These are phyloP conservation scores for Thamnaconus septentrionalis DNA, from an alignment of 2,113 vertebrate species.

Conservation along the genomic window DNA sequence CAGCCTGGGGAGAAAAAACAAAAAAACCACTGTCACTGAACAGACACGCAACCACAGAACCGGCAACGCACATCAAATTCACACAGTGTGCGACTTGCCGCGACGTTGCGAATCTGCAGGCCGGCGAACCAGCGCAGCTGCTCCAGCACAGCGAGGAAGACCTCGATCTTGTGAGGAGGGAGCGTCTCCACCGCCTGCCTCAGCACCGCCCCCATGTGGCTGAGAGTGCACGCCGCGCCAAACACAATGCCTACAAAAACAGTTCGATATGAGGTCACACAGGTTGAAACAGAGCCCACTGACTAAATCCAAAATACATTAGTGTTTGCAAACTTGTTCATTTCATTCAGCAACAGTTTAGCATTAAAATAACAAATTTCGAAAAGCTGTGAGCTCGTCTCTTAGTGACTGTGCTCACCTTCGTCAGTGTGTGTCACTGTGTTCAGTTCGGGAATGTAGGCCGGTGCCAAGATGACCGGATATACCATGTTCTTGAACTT, in stretches of 20 bases:
- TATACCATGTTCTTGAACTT: constrained; percentile 92
- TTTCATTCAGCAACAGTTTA: too few relatives aligned
- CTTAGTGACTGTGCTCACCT: constrained; percentile 73
- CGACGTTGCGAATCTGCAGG: constrained; percentile 92
- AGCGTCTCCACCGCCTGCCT: constrained; percentile 66
- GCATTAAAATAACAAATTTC: too few relatives aligned
- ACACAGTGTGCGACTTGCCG: constrained; percentile 76
- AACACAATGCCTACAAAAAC: constrained; percentile 80
- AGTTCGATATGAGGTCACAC: background rate
- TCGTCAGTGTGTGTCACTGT: constrained; percentile 74
- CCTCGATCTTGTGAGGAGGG: constrained; percentile 78
- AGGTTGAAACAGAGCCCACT: too few relatives aligned
- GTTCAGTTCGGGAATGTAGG: constrained; percentile 86
- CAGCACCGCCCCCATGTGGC: constrained; percentile 79
- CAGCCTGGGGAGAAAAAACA: constrained; percentile 73
- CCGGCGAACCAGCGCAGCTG: constrained; percentile 95
- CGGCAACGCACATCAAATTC: background rate
- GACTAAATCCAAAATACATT: too few relatives aligned
- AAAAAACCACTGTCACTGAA: background rate
- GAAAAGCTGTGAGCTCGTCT: too few relatives aligned
- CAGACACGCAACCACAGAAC: background rate
- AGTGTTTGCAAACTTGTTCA: too few relatives aligned
- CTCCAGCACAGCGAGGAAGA: constrained; percentile 86
- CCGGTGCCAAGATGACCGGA: constrained; percentile 87
- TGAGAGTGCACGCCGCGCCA: constrained; percentile 85